Percentiles rank a stretch among this genome's conserved stretches.
Evolutionary conservation across 2,888 invertebrate species (phyloP).

Genomic region (Melinaea marsaeus): DNA sequence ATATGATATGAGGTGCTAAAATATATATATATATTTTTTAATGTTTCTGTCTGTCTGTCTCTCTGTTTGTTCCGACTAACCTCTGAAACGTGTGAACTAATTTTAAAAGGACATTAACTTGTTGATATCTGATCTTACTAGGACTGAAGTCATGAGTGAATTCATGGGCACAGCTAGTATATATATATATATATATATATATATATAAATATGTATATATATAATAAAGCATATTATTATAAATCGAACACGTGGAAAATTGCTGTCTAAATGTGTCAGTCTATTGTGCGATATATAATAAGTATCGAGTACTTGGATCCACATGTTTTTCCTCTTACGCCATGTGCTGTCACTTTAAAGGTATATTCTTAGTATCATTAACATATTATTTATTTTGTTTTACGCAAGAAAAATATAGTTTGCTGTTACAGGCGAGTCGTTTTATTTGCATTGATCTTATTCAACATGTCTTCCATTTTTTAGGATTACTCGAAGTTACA

Average conservation of each 20-base stretch:
- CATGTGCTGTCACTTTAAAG: neutral
- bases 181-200: no score
- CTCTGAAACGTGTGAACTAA: no score
- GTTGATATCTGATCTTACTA: no score
- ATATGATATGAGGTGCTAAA: no score
- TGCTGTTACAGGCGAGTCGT: neutral
- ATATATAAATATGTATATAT: no score
- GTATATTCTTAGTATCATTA: neutral
- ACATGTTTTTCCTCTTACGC: slow-evolving; percentile 1
- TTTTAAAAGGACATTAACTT: no score
- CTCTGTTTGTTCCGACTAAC: no score
- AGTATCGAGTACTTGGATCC: neutral
- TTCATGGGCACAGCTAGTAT: no score
- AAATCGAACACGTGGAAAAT: slow-evolving; percentile 5
- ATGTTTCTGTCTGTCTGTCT: no score
- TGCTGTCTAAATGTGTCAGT: slow-evolving; percentile 4
- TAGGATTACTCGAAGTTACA: no score
- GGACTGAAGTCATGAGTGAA: no score
- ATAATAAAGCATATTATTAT: neutral
- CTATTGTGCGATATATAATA: neutral
- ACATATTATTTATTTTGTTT: neutral
- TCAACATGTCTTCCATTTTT: neutral
- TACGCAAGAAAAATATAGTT: neutral
- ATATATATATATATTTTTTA: no score
- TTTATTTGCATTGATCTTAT: neutral